phyloP scores from a whole-genome alignment of 2,797 vertebrate genomes.

The Eulemur rubriventer region DNA sequence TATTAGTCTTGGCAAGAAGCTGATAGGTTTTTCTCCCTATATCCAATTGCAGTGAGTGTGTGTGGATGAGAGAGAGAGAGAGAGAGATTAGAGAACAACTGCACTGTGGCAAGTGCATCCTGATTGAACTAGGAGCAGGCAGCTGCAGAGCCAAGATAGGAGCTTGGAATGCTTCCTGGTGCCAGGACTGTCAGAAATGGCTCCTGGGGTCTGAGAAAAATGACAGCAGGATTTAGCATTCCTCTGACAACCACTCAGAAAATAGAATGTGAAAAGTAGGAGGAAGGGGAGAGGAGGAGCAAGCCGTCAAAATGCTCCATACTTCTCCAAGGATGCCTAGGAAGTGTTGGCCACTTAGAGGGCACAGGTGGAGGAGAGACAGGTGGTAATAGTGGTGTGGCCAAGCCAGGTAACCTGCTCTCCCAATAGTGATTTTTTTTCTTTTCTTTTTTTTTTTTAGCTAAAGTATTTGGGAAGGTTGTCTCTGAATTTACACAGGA shows the following conservation, averaged over 20 bases:
- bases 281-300: background rate
- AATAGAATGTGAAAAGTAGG: background rate
- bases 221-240: background rate
- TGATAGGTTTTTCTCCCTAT: background rate
- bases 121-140: background rate
- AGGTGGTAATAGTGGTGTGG: background rate
- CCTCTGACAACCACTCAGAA: conserved; percentile 50
- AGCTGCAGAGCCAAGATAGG: conserved; percentile 42
- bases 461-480: background rate
- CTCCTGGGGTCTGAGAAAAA: conserved; percentile 1
- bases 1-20: conserved; percentile 15
- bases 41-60: background rate
- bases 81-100: background rate
- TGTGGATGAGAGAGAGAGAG: too few species aligned
- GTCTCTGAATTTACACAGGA: background rate
- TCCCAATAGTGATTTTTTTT: background rate
- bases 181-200: background rate
- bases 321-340: background rate
- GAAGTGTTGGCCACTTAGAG: background rate
- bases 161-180: background rate
- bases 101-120: conserved; percentile 1
- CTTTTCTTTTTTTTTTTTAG: background rate
- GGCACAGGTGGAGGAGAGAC: background rate
- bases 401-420: background rate
- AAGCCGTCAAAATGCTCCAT: background rate